Evolutionary conservation across 2,888 invertebrate species (phyloP), one percentile per base, ranked within the genome.

Genomic region (Platycnemis pennipes): DNA sequence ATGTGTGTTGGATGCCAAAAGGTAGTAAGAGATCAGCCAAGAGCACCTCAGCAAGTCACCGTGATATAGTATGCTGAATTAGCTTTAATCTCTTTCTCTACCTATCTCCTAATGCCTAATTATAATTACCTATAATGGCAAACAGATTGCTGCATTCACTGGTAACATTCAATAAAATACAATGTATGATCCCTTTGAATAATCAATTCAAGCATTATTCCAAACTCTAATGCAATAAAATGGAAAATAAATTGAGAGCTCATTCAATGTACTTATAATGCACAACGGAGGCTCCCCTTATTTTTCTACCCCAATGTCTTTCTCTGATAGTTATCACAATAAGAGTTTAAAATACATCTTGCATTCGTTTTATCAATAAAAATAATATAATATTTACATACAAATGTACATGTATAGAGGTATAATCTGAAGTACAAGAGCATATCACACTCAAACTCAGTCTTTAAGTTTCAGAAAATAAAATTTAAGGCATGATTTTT

Each of bases 301-400:
- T 77, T 77, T 77, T 77, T 77, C 77, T 77, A 77, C 37, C 77
- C 31, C 31, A 31, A 77, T 77, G 31, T 63, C 37, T 77, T 77
- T 77, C 31, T 77, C 77, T 16, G 11, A 11, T 37, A 77, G n/a
- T 77, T 77, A 37, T 77, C 77, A 77, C n/a, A n/a, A 77, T 77
- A 37, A 77, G 16, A 2, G 31, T 37, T 3, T 77, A 11, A n/a
- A 37, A 31, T 31, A 77, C n/a, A 77, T 37, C 63, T 63, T 37
- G 13, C 31, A 77, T 77, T 77, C 31, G 11, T 77, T 37, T 77
- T 11, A 77, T 11, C 31, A 37, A 77, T 31, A 37, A 77, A 37
- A 77, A 26, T 77, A n/a, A 77, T 77, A 49, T 77, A 77, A 8
- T n/a, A 77, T 63, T 2, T 26, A 37, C 1, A 77, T 26, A 77